phyloP scores from a whole-genome alignment of 2,797 vertebrate species.

The Ptychobarbus kaznakovi region DNA sequence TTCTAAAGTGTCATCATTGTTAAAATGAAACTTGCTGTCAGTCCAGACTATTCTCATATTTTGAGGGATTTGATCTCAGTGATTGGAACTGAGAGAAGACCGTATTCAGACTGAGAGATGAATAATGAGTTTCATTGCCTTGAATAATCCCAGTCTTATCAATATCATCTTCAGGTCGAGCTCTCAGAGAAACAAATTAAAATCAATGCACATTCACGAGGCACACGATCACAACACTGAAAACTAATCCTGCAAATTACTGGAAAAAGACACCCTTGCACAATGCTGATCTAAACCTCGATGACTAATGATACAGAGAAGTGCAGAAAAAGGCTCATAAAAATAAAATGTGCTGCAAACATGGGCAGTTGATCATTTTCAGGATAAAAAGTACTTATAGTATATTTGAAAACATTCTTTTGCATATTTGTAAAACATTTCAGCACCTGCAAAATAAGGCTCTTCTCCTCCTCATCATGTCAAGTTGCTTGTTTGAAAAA shows the following conservation, averaged over 20 bases:
- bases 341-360: background rate
- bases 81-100: conserved; percentile 44
- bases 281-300: background rate
- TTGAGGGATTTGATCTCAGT: conserved; percentile 27
- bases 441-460: conserved; percentile 17
- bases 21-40: conserved; percentile 12
- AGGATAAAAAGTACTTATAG: background rate
- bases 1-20: conserved; percentile 5
- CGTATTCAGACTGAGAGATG: conserved; percentile 53
- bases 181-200: background rate
- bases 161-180: conserved; percentile 25
- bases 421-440: background rate
- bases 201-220: background rate
- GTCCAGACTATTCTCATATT: conserved; percentile 37
- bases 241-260: conserved; percentile 1
- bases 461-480: conserved; percentile 38
- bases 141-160: conserved; percentile 34
- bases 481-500: conserved; percentile 47
- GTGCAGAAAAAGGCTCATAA: background rate
- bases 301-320: background rate
- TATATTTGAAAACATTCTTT: background rate
- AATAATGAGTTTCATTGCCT: conserved; percentile 41
- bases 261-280: background rate
- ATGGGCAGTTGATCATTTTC: background rate
- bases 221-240: background rate